phyloP scores from a whole-genome alignment of 2,888 invertebrate genomes.

The Dryobota labecula region DNA sequence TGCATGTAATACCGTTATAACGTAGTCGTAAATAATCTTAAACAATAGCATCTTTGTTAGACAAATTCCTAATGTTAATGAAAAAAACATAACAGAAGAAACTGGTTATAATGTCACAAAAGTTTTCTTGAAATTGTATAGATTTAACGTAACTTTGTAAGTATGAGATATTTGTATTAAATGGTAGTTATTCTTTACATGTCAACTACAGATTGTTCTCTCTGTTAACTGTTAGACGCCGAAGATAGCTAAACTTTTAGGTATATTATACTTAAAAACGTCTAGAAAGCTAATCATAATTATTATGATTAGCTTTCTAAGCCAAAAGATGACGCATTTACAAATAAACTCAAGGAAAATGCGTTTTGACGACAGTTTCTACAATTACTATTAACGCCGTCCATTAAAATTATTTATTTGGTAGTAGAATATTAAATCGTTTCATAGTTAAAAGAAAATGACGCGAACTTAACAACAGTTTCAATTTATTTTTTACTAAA shows the following conservation, averaged over 20 bases:
- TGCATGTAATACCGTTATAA: slow-evolving; percentile 42
- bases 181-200: not conserved
- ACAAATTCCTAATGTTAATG: slow-evolving; percentile 46
- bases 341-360: slow-evolving; percentile 23
- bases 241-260: slow-evolving; percentile 23
- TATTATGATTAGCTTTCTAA: slow-evolving; percentile 23
- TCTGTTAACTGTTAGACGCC: not conserved
- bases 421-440: not conserved
- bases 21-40: slow-evolving; percentile 32
- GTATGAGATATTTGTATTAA: slow-evolving; percentile 1
- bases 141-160: not conserved
- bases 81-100: slow-evolving; percentile 47
- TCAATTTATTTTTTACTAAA: not conserved
- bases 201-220: slow-evolving; percentile 18
- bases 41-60: slow-evolving; percentile 47
- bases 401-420: slow-evolving; percentile 18
- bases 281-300: too few species aligned
- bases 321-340: slow-evolving; percentile 9
- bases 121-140: slow-evolving; percentile 1
- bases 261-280: too few species aligned
- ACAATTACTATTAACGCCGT: slow-evolving; percentile 2
- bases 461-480: not conserved
- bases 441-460: slow-evolving; percentile 1
- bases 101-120: slow-evolving; percentile 24
- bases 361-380: not conserved